Conservation (phyloP, 2,888 invertebrate species). For the Odontocolon sp. region DNA sequence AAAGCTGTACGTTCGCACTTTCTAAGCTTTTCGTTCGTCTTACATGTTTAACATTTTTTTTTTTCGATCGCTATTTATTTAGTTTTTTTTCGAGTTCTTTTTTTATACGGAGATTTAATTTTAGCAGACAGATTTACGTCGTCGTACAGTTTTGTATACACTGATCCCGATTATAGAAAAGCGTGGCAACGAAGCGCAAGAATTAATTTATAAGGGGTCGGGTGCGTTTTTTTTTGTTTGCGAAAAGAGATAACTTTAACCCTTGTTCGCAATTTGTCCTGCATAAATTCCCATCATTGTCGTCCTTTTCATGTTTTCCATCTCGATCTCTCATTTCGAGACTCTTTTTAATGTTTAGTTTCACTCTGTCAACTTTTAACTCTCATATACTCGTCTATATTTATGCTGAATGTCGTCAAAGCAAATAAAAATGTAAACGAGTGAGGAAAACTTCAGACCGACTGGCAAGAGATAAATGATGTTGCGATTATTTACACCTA, state of each 20-base stretch:
- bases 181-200: conserved; percentile 67
- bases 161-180: conserved; percentile 19
- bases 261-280: conserved; percentile 27
- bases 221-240: conserved; percentile 66
- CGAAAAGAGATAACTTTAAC: conserved; percentile 12
- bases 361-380: neutral
- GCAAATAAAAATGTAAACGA: neutral
- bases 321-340: neutral
- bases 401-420: neutral
- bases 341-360: neutral
- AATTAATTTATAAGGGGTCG: conserved; percentile 68
- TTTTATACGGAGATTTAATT: too few relatives aligned
- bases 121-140: too few relatives aligned
- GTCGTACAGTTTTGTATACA: neutral
- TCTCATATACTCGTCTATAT: neutral
- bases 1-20: conserved; percentile 25
- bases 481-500: neutral
- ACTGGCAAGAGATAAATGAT: neutral
- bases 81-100: too few relatives aligned
- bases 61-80: too few relatives aligned
- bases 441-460: neutral
- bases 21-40: conserved; percentile 9
- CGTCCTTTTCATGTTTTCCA: conserved; percentile 34
- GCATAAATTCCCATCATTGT: conserved; percentile 40
- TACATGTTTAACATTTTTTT: neutral